A percentile compares a stretch with the other conserved stretches of the same genome.
Conservation (phyloP, 2,888 invertebrate genomes). For the Deilephila elpenor region DNA sequence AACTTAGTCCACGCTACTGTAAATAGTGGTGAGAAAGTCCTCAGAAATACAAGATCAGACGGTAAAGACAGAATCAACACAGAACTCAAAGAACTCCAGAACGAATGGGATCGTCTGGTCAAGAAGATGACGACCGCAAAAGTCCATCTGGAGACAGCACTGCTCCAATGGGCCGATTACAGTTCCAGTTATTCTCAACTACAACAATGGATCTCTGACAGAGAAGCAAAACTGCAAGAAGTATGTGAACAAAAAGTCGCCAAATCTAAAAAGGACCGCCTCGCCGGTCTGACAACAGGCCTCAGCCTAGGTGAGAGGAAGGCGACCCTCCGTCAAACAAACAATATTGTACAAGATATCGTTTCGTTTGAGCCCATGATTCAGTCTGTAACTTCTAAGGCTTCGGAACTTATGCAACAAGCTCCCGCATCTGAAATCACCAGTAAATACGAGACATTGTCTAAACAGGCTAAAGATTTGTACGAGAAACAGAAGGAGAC, state of each 20-base stretch:
- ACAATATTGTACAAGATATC: conserved; percentile 98
- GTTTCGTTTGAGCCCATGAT: conserved; percentile 99
- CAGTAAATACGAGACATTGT: conserved; percentile 94
- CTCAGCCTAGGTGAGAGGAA: conserved; percentile 93
- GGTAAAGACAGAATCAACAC: conserved; percentile 94
- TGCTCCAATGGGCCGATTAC: conserved; percentile 98
- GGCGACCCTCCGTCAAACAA: conserved; percentile 94
- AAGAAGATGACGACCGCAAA: conserved; percentile 96
- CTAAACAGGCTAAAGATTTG: conserved; percentile 95
- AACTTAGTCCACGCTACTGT: conserved; percentile 93
- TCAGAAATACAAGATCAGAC: conserved; percentile 94
- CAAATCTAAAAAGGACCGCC: conserved; percentile 89
- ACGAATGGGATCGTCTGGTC: conserved; percentile 95
- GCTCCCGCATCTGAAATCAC: conserved; percentile 96
- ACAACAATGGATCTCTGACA: conserved; percentile 97
- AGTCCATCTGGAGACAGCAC: conserved; percentile 94
- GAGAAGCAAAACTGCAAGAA: conserved; percentile 96
- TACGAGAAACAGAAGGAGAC: conserved; percentile 95
- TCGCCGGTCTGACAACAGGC: conserved; percentile 89
- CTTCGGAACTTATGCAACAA: conserved; percentile 95
- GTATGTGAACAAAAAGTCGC: conserved; percentile 93
- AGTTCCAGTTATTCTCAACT: conserved; percentile 96
- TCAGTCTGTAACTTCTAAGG: conserved; percentile 96
- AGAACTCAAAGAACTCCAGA: conserved; percentile 94
- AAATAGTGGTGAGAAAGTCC: conserved; percentile 95